Conservation (phyloP, 2,888 invertebrate genomes). For the Lepidonotus clava region DNA sequence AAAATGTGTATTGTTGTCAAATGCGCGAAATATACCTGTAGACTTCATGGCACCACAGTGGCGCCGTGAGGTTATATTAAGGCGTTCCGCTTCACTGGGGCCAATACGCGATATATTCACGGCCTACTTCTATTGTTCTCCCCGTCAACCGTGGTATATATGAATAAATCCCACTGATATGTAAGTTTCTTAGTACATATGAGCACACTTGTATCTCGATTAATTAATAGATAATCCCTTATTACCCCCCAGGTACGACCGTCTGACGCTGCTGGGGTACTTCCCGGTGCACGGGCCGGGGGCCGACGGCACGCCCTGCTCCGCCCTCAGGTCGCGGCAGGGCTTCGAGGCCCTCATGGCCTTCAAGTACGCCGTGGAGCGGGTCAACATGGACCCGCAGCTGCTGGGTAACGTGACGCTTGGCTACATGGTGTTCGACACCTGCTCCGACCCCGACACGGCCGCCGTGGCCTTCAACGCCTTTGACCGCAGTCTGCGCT, state of each 20-base stretch:
- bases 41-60: too few species aligned
- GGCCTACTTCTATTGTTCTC: too few species aligned
- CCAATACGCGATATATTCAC: too few species aligned
- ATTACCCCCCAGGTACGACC: constrained; percentile 15
- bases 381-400: constrained; percentile 54
- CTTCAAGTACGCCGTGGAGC: constrained; percentile 57
- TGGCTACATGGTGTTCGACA: constrained; percentile 70
- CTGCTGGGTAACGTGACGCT: constrained; percentile 63
- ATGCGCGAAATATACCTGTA: too few species aligned
- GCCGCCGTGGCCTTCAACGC: constrained; percentile 44
- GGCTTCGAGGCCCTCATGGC: constrained; percentile 57
- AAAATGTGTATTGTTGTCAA: too few species aligned
- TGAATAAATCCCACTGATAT: too few species aligned
- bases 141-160: too few species aligned
- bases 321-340: constrained; percentile 8
- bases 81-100: too few species aligned
- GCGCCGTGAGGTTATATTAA: too few species aligned
- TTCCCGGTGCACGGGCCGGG: constrained; percentile 54
- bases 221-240: not conserved
- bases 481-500: constrained; percentile 44
- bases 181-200: too few species aligned
- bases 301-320: not conserved
- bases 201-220: too few species aligned
- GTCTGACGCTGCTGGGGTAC: constrained; percentile 53
- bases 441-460: constrained; percentile 46